Base-by-base conservation (phyloP, 2,888 invertebrate genomes). In the Ceriagrion tenellum region DNA sequence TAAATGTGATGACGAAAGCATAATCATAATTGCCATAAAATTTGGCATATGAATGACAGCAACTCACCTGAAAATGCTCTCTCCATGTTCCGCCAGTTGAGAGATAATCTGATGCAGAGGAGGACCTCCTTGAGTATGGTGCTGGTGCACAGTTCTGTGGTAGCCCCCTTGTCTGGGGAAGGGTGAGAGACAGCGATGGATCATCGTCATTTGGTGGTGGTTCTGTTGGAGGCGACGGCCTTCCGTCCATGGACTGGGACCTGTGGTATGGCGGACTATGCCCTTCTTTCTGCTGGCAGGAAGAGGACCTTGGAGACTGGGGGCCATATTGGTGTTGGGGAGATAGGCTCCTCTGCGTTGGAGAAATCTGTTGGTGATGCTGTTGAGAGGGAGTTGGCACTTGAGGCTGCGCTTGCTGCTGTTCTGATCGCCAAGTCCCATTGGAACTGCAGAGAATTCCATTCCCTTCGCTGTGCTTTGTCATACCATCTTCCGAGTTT, bases 81-180 rank as follows among this genome's bases (percentile, higher is more conserved):
- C 96, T 96, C 96, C 96, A 96, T 55, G 96, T 95, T 35, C 96
- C 96, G n/a, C 97, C 97, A n/a, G 97, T 97, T 0, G 98, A 74
- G 40, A 93, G 97, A 96, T 98, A 98, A 96, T 98, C 98, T 0
- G 98, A 98, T 13, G 98, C 98, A 13, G 98, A 98, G 12, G 98
- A 98, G 0, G 98, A 98, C 96, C 98, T 96, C 96, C 97, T 96
- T 0, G 97, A 97, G 0, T 97, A 97, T 13, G 97, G 96, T 96
- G 97, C 97, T 6, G 97, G 97, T 96, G 97, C 96, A 0, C 97
- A 96, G 95, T 97, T 96, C 0, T 97, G 97, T 0, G 97, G 97
- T n/a, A 97, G 97, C 88, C 97, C 97, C 20, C 96, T 95, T 96
- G 55, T 8, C 69, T 47, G 69, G 18, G 40, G 69, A 95, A 96